These are phyloP conservation scores for Phylloscopus trochilus DNA, from an alignment of 2,113 vertebrate genomes.

Conservation along the genomic window DNA sequence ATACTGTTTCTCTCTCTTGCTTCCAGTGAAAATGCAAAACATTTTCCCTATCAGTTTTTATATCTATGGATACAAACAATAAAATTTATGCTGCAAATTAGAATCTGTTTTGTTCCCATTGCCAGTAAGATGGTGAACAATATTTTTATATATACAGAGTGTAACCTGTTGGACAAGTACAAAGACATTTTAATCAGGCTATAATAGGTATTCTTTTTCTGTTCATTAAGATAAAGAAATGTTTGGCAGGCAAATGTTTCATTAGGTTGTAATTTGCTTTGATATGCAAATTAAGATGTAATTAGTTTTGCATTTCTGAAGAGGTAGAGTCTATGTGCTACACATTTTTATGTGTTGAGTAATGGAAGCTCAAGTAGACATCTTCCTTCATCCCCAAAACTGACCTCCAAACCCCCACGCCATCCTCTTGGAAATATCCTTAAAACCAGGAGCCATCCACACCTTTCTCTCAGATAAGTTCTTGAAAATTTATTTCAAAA, in stretches of 20 bases:
- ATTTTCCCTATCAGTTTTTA: not conserved
- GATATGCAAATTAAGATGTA: slow-evolving; percentile 77
- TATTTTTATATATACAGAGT: not conserved
- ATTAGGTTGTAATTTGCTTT: slow-evolving; percentile 79
- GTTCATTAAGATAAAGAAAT: slow-evolving; percentile 76
- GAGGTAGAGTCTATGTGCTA: slow-evolving; percentile 59
- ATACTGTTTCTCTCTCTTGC: not conserved
- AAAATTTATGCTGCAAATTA: slow-evolving; percentile 18
- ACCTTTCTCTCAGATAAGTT: not conserved
- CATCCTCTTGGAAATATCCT: not conserved
- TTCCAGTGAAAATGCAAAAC: not conserved
- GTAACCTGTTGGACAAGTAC: slow-evolving; percentile 46
- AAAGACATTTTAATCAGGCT: slow-evolving; percentile 67
- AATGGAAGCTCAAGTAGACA: slow-evolving; percentile 56
- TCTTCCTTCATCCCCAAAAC: not conserved
- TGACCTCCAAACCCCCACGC: not conserved
- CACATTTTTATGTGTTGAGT: slow-evolving; percentile 65
- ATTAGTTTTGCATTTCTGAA: slow-evolving; percentile 77
- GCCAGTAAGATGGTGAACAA: not conserved
- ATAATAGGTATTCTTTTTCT: slow-evolving; percentile 63
- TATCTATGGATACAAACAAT: not conserved
- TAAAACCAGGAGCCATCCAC: not conserved
- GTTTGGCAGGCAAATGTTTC: slow-evolving; percentile 73
- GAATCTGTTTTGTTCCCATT: slow-evolving; percentile 8
- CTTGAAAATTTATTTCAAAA: not conserved